These are phyloP conservation scores for Argyresthia albistria DNA, from an alignment of 2,888 invertebrate genomes.

Conservation along the genomic window DNA sequence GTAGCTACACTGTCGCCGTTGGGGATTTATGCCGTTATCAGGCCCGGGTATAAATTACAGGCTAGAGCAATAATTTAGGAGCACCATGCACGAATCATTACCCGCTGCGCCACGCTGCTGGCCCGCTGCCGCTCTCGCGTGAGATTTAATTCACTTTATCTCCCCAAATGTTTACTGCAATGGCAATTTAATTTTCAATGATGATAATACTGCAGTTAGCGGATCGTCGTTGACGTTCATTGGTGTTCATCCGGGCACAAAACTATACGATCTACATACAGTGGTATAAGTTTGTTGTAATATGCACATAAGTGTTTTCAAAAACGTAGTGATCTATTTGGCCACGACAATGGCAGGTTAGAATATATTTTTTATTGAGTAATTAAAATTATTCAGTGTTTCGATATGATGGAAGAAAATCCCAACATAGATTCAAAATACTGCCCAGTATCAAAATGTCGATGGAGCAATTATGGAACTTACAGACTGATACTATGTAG, in stretches of 20 bases:
- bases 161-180: slow-evolving; percentile 47
- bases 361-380: no score
- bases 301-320: no score
- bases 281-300: no score
- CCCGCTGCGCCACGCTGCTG: slow-evolving; percentile 47
- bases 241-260: no score
- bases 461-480: slow-evolving; percentile 39
- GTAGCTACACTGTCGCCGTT: slow-evolving; percentile 47
- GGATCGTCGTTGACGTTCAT: no score
- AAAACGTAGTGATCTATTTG: no score
- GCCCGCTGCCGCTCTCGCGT: slow-evolving; percentile 19
- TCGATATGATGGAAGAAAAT: background rate
- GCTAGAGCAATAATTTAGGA: slow-evolving; percentile 66
- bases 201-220: background rate
- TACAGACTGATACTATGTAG: slow-evolving; percentile 44
- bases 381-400: no score
- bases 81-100: slow-evolving; percentile 69
- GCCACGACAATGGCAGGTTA: no score
- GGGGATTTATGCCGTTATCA: slow-evolving; percentile 68
- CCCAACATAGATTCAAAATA: slow-evolving; percentile 18
- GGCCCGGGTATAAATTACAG: slow-evolving; percentile 62
- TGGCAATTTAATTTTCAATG: slow-evolving; percentile 15
- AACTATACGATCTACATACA: no score
- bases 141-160: slow-evolving; percentile 61
- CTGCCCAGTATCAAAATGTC: slow-evolving; percentile 21